Percentiles rank a stretch among this genome's conserved stretches.
Evolutionary conservation across 2,888 invertebrate genomes (phyloP).

Genomic region (Drosophila melanosoma): DNA sequence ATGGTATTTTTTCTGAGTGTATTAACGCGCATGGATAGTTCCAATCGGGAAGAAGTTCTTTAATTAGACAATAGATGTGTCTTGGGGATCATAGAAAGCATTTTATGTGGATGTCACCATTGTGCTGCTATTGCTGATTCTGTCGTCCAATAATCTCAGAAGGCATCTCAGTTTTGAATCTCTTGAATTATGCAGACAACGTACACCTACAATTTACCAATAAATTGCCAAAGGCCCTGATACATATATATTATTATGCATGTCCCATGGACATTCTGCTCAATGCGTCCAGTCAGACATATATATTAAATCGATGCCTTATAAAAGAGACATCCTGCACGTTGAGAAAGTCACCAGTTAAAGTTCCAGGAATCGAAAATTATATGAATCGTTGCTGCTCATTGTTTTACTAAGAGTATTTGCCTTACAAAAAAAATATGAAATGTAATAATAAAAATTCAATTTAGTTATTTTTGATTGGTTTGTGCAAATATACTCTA

Average conservation of each 20-base stretch:
- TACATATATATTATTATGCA: constrained; percentile 37
- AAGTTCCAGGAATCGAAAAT: background rate
- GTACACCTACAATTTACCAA: constrained; percentile 6
- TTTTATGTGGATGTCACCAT: constrained; percentile 35
- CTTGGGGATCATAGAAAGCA: constrained; percentile 28
- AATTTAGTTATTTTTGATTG: no score
- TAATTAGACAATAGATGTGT: constrained; percentile 31
- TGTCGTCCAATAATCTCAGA: constrained; percentile 17
- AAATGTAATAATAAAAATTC: no score
- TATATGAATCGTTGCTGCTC: no score
- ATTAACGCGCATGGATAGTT: constrained; percentile 39
- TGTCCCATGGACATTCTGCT: constrained; percentile 21
- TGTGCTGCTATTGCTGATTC: constrained; percentile 37
- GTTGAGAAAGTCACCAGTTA: constrained; percentile 33
- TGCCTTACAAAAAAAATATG: no score
- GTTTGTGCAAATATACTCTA: no score
- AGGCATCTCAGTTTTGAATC: constrained; percentile 5
- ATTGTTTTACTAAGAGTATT: no score
- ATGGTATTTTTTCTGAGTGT: background rate
- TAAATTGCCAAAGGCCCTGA: constrained; percentile 22
- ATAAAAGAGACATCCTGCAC: constrained; percentile 42
- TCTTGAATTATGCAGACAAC: constrained; percentile 23
- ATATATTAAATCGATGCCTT: constrained; percentile 45
- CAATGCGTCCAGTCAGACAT: constrained; percentile 13
- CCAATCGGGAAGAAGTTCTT: constrained; percentile 27